Conservation (phyloP, 2,888 invertebrate species). For the Laspeyria flexula region DNA sequence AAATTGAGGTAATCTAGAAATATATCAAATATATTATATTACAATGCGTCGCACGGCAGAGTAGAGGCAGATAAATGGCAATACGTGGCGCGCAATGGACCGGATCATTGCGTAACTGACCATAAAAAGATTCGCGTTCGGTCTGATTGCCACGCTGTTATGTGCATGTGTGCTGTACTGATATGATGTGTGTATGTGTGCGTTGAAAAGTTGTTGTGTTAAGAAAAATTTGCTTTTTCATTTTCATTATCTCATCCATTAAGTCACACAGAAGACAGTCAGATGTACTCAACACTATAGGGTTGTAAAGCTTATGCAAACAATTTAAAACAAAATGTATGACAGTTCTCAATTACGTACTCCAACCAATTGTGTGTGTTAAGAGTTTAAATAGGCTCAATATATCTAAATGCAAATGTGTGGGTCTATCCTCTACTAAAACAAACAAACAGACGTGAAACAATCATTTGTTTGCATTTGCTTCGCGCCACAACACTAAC, state of each 20-base stretch:
- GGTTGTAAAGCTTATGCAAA: too few species aligned
- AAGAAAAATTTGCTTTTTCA: too few species aligned
- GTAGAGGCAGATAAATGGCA: conserved; percentile 20
- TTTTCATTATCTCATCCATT: too few species aligned
- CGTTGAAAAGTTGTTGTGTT: background rate
- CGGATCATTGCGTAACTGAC: conserved; percentile 42
- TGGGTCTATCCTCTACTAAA: conserved; percentile 6
- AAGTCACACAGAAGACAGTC: too few species aligned
- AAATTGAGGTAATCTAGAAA: background rate
- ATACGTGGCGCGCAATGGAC: conserved; percentile 27
- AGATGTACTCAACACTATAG: too few species aligned
- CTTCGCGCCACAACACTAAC: conserved; percentile 6
- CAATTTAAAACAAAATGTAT: too few species aligned
- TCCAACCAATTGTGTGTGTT: too few species aligned
- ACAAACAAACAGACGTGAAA: conserved; percentile 15
- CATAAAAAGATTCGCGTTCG: conserved; percentile 44
- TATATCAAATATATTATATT: conserved; percentile 4
- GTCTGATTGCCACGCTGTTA: conserved; percentile 15
- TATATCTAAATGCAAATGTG: conserved; percentile 17
- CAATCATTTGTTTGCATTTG: conserved; percentile 35
- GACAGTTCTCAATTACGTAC: too few species aligned
- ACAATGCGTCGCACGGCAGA: conserved; percentile 26
- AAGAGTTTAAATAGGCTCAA: conserved; percentile 10
- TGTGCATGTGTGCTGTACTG: background rate
- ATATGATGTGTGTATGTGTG: background rate